A percentile compares a stretch with the other conserved stretches of the same genome.
Evolutionary conservation across 2,113 vertebrate species (phyloP).

Genomic region (Sturnus vulgaris): DNA sequence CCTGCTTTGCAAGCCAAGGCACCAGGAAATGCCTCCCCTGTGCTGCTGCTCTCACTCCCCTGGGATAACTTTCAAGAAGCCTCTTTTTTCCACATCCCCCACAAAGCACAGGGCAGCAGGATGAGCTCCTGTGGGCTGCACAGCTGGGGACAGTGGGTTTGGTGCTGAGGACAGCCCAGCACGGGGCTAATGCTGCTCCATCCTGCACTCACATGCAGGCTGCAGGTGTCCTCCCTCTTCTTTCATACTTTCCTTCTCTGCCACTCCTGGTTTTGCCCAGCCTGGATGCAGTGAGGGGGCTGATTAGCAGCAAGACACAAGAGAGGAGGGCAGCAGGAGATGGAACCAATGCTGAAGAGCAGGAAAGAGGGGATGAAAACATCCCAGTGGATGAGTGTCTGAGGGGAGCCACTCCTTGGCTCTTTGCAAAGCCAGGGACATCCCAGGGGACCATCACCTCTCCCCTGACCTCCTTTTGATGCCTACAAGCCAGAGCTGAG

Average conservation of each 20-base stretch:
- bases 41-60: too few species aligned
- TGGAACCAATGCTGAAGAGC: not conserved
- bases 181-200: fast-evolving
- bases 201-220: not conserved
- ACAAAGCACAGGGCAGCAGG: fast-evolving
- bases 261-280: not conserved
- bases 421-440: not conserved
- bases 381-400: not conserved
- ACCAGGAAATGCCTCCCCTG: not conserved
- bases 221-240: not conserved
- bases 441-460: not conserved
- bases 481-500: not conserved
- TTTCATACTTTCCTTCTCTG: not conserved
- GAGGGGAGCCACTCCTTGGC: not conserved
- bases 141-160: not conserved
- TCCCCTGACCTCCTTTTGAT: not conserved
- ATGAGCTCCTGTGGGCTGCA: fast-evolving
- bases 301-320: fast-evolving
- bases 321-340: not conserved
- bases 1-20: too few species aligned
- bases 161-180: not conserved
- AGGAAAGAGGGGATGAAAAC: not conserved
- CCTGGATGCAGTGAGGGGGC: not conserved
- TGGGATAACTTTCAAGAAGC: fast-evolving
- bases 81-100: not conserved